Evolutionary conservation across 1,140 invertebrate genomes (phyloP).

Genomic region (Zaprionus kolodkinae): DNA sequence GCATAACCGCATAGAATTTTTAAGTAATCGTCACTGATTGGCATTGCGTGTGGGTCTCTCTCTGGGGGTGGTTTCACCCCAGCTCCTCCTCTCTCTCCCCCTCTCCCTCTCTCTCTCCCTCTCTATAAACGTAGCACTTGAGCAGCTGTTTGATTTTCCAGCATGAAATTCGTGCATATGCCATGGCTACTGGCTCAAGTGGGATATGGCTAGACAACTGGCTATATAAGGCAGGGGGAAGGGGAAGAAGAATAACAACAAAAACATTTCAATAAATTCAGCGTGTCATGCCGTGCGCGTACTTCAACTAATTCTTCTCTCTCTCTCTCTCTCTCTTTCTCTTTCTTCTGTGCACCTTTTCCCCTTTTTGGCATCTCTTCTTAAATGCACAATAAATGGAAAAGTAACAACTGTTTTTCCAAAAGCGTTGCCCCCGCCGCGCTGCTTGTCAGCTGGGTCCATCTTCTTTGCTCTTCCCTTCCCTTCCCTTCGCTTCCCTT

Average conservation of each 20-base stretch:
- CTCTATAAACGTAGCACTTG: constrained; percentile 23
- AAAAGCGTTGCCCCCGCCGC: constrained; percentile 36
- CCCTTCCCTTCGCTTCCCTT: constrained; percentile 29
- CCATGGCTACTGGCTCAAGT: constrained; percentile 21
- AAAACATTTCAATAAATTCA: constrained; percentile 76
- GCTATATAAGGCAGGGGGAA: neutral
- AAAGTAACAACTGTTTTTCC: constrained; percentile 79
- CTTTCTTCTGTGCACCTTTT: constrained; percentile 13
- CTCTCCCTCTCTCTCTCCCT: neutral
- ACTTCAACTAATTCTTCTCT: constrained; percentile 70
- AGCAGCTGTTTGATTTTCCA: constrained; percentile 74
- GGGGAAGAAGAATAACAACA: neutral
- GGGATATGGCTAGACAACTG: neutral
- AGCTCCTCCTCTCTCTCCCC: neutral
- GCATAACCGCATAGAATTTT: neutral
- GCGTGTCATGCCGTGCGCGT: constrained; percentile 53
- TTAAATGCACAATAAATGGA: constrained; percentile 78
- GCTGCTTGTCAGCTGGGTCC: constrained; percentile 51
- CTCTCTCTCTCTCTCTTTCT: neutral
- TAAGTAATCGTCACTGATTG: constrained; percentile 23
- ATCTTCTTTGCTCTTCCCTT: constrained; percentile 35
- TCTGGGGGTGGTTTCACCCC: constrained; percentile 18
- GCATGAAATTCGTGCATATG: constrained; percentile 69
- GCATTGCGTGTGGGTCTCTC: constrained; percentile 27
- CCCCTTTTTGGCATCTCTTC: too few relatives aligned